Evolutionary conservation across 2,113 vertebrate genomes (phyloP).

Genomic region (Sinosuthora webbiana): DNA sequence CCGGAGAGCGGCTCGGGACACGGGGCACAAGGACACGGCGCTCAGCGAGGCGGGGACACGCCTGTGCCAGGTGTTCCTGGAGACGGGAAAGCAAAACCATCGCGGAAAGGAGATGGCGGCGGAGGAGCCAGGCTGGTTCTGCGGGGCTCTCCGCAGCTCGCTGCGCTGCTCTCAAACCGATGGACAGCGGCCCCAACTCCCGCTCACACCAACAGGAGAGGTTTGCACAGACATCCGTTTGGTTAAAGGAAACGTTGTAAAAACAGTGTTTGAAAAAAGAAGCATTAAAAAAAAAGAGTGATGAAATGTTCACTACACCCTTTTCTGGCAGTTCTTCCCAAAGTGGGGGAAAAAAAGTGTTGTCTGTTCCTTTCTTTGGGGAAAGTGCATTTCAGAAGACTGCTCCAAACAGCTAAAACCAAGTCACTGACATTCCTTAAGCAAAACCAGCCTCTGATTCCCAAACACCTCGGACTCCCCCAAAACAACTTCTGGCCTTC

Average conservation of each 20-base stretch:
- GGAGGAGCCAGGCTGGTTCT: neutral
- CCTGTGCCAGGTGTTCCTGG: neutral
- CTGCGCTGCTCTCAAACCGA: neutral
- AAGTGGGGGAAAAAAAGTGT: neutral
- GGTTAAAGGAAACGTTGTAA: neutral
- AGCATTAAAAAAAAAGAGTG: neutral
- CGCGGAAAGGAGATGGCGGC: neutral
- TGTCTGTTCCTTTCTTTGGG: neutral
- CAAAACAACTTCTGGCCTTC: neutral
- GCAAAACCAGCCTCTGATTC: neutral
- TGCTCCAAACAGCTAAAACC: neutral
- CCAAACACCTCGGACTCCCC: neutral
- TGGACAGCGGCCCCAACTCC: neutral
- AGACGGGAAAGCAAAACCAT: neutral
- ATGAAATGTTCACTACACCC: neutral
- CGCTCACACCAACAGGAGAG: neutral
- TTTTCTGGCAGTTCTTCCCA: neutral
- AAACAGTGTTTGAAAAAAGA: slow-evolving; percentile 1
- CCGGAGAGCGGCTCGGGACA: too few relatives aligned
- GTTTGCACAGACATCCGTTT: neutral
- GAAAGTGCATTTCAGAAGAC: neutral
- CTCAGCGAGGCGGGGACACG: too few relatives aligned
- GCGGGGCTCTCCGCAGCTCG: neutral
- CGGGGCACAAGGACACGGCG: neutral
- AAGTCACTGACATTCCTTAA: neutral